Base-by-base conservation (phyloP, 2,888 invertebrate genomes). In the Rambutsinella grinnellia region DNA sequence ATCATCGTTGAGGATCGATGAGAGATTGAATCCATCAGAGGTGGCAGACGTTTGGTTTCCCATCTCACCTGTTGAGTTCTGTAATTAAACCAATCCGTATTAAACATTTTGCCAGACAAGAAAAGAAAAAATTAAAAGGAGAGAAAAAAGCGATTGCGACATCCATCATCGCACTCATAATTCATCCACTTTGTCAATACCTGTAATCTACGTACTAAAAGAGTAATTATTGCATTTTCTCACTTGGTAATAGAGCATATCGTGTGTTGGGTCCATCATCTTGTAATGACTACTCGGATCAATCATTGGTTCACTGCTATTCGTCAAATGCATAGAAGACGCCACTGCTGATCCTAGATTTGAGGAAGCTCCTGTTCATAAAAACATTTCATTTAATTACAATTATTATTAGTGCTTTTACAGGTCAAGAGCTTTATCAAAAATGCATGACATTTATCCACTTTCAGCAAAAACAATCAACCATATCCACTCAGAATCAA, bases 1-100 rank as follows among this genome's bases (percentile, higher is more conserved):
- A 85, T 95, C 95, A 83, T 95, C 95, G 85, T 94, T 94, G 65
- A 96, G 89, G 79, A 95, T 93, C 1, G 94, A 94, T 79, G 94
- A 94, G 47, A 96, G 91, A 76, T 76, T 76, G 85, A 95, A 94
- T 53, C 94, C 94, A 84, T 96, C 96, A 24, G 92, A 90, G 21
- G 76, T 19, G 19, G 61, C 49, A 24, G 75, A 68, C 44, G 92
- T 93, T 86, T 92, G 92, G 87, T 92, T 85, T 60, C 58, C 91
- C 85, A 91, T 89, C 84, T 91, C 91, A 56, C 91, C 89, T 2
- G 93, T 90, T 69, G 89, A 87, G 85, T 90, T 90, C 90, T 90
- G 85, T 10, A 84, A 82, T 71, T 56, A 82, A 36, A 54, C 63
- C 79, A 36, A 36, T 36, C 36, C 6, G n/a, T n/a, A n/a, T n/a